A percentile compares a stretch with the other conserved stretches of the same genome.
Evolutionary conservation across 2,797 vertebrate genomes (phyloP).

Genomic region (Mormyrus hasselquistii): DNA sequence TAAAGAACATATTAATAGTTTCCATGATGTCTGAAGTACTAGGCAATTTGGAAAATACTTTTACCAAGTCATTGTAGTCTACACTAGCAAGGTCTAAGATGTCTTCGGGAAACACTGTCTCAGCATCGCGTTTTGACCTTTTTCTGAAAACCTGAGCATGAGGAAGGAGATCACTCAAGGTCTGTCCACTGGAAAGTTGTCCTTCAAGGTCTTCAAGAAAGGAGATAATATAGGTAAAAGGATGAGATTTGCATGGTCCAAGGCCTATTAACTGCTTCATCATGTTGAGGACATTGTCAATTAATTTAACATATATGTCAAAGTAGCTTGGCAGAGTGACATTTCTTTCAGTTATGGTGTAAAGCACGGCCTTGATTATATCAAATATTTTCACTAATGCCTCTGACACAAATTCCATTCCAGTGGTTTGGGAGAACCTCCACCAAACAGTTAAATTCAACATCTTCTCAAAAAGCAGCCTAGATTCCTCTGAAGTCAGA

Average conservation of each 20-base stretch:
- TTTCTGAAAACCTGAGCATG: not conserved
- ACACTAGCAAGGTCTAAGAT: conserved; percentile 55
- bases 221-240: conserved; percentile 30
- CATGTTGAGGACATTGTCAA: conserved; percentile 41
- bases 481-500: conserved; percentile 37
- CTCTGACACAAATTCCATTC: conserved; percentile 47
- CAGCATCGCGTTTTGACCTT: conserved; percentile 21
- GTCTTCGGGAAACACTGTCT: conserved; percentile 49
- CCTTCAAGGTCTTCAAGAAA: conserved; percentile 19
- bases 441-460: conserved; percentile 47
- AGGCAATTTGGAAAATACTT: conserved; percentile 41
- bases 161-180: not conserved
- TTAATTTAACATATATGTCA: conserved; percentile 41
- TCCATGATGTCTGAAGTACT: conserved; percentile 49
- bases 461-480: conserved; percentile 35
- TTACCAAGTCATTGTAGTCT: conserved; percentile 52
- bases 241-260: conserved; percentile 21
- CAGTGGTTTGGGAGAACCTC: conserved; percentile 39
- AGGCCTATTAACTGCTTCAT: conserved; percentile 40
- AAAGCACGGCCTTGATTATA: conserved; percentile 38
- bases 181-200: conserved; percentile 24
- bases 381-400: conserved; percentile 42
- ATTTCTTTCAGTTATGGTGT: conserved; percentile 27
- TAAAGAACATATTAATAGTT: conserved; percentile 54
- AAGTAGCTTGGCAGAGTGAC: conserved; percentile 21